A percentile compares a stretch with the other conserved stretches of the same genome.
phyloP scores from a whole-genome alignment of 1,140 invertebrate genomes.

The Arctopsyche grandis region DNA sequence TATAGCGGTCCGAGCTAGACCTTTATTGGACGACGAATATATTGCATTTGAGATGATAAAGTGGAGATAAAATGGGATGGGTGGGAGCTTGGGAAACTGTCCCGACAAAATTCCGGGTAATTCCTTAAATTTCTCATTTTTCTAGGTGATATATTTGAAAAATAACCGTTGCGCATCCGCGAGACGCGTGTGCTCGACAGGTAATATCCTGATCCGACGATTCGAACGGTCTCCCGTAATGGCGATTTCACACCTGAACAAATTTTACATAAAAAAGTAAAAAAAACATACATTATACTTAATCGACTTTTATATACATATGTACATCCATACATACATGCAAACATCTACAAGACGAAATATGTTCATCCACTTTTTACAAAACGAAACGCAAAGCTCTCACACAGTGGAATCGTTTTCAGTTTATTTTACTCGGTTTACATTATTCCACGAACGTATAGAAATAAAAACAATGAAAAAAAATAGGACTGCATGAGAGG shows the following conservation, averaged over 20 bases:
- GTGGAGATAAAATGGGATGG: not conserved
- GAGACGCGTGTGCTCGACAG: constrained; percentile 2
- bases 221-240: not conserved
- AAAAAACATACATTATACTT: too few species aligned
- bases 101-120: not conserved
- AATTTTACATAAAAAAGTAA: not conserved
- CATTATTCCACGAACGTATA: too few species aligned
- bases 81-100: not conserved
- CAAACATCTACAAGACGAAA: too few species aligned
- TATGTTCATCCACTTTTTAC: too few species aligned
- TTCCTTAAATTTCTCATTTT: not conserved
- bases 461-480: too few species aligned
- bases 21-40: not conserved
- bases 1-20: not conserved
- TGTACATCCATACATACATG: too few species aligned
- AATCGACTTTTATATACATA: too few species aligned
- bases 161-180: not conserved
- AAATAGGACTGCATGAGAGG: too few species aligned
- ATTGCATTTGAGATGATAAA: not conserved
- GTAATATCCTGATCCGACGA: not conserved
- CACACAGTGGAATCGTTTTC: too few species aligned
- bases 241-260: constrained; percentile 9
- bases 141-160: not conserved
- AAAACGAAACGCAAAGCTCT: too few species aligned
- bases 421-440: too few species aligned